These are phyloP conservation scores for Drosophila oshimai DNA, from an alignment of 1,140 invertebrate genomes.

Conservation along the genomic window DNA sequence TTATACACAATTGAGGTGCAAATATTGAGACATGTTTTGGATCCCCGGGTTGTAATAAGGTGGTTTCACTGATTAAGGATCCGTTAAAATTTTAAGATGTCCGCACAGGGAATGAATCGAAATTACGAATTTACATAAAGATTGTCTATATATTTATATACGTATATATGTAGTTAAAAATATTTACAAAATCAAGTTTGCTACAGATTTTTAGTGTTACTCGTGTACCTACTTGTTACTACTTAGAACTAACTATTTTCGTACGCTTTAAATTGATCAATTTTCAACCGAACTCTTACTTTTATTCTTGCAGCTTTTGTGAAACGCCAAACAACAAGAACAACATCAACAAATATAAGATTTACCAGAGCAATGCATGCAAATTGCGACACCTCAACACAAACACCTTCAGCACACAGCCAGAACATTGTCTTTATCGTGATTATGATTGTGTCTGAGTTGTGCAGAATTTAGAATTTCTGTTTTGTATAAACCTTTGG, in stretches of 20 bases:
- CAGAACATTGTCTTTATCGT: slow-evolving; percentile 19
- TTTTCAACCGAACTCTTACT: slow-evolving; percentile 30
- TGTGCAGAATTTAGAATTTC: slow-evolving; percentile 11
- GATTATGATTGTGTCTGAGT: slow-evolving; percentile 30
- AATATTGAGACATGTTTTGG: neutral
- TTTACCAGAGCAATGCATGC: slow-evolving; percentile 67
- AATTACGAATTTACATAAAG: slow-evolving; percentile 61
- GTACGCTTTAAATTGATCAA: neutral
- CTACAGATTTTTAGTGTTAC: slow-evolving; percentile 36
- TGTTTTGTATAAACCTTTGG: slow-evolving; percentile 37
- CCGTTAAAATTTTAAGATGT: slow-evolving; percentile 27
- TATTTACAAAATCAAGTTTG: slow-evolving; percentile 36
- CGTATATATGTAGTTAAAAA: slow-evolving; percentile 24
- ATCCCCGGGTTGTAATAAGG: neutral
- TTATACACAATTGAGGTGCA: neutral
- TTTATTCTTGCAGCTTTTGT: slow-evolving; percentile 72
- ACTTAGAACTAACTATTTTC: neutral
- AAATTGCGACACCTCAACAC: slow-evolving; percentile 50
- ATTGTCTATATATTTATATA: slow-evolving; percentile 49
- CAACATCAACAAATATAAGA: slow-evolving; percentile 30
- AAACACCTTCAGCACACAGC: slow-evolving; percentile 27
- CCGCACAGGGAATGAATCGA: slow-evolving; percentile 32
- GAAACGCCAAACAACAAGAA: slow-evolving; percentile 50
- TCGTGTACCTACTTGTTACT: slow-evolving; percentile 14
- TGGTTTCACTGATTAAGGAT: slow-evolving; percentile 44